Evolutionary conservation across 2,113 vertebrate species (phyloP).

Genomic region (Nibea coibor): DNA sequence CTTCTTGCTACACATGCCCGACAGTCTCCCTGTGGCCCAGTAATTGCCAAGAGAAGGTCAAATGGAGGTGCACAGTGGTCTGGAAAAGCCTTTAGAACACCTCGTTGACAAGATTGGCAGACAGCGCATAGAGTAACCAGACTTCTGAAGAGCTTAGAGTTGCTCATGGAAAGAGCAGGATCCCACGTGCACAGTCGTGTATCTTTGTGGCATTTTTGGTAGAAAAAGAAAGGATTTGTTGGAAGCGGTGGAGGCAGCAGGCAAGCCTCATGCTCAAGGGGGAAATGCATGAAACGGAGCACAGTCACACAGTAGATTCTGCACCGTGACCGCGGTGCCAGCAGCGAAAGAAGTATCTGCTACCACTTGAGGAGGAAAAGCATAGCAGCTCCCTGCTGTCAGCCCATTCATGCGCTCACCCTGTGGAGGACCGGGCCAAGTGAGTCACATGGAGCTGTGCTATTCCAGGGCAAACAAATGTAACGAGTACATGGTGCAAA

Average conservation of each 20-base stretch:
- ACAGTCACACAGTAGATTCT: slow-evolving; percentile 12
- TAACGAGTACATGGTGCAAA: not conserved
- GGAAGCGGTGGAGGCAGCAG: slow-evolving; percentile 14
- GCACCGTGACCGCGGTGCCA: slow-evolving; percentile 23
- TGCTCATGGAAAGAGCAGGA: slow-evolving; percentile 5
- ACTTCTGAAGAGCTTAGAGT: slow-evolving; percentile 25
- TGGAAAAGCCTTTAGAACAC: slow-evolving; percentile 62
- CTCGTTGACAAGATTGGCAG: slow-evolving; percentile 11
- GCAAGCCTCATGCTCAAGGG: slow-evolving; percentile 18
- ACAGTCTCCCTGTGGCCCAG: slow-evolving; percentile 21
- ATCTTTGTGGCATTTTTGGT: slow-evolving; percentile 22
- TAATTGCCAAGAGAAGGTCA: slow-evolving; percentile 40
- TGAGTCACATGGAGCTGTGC: slow-evolving; percentile 22
- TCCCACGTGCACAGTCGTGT: slow-evolving; percentile 45
- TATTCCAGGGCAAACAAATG: slow-evolving; percentile 14
- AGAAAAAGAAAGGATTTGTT: slow-evolving; percentile 20
- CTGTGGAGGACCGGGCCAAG: not conserved
- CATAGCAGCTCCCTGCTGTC: slow-evolving; percentile 7
- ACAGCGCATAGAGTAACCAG: slow-evolving; percentile 33
- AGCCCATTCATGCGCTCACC: slow-evolving; percentile 25
- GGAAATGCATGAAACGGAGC: not conserved
- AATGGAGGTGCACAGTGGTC: slow-evolving; percentile 44
- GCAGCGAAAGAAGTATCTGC: slow-evolving; percentile 8
- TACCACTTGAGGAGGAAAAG: not conserved
- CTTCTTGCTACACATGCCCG: slow-evolving; percentile 33